Base-by-base conservation (phyloP, 2,113 vertebrate species). In the Albula glossodonta region DNA sequence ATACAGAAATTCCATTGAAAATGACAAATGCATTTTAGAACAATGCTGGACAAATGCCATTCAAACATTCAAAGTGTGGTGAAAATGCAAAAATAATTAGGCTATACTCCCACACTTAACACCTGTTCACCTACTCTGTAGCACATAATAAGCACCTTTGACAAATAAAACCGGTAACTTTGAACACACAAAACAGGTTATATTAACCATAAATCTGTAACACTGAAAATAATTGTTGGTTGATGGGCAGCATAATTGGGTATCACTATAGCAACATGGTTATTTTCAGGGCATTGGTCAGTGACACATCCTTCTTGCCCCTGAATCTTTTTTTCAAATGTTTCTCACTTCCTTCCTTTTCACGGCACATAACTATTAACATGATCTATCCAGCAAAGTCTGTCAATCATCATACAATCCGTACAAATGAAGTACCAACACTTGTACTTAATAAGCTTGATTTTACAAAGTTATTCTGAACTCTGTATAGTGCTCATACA, bases 381-480 rank as follows among this genome's bases (percentile, higher is more conserved):
- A 74, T 74, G 70, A 25, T 22, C n/a, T 74, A 74, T 31, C 10
- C 8, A 31, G 70, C 70, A 31, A 74, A 25, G 9, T 74, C 70
- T 74, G 70, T 74, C 70, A 74, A 74, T 74, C 70, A 74, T 31
- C 22, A 74, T 74, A 74, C 70, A 74, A 74, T 74, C 70, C n/a
- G 70, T 74, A 74, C 70, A 74, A 74, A 74, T 25, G 10, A 7
- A 11, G 70, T 74, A 74, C 70, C 22, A 74, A 31, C 70, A 74
- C n/a, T 74, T 74, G 63, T 70, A 74, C 70, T n/a, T 31, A 19
- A 70, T 70, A 31, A 31, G n/a, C 70, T 74, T 74, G 22, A 74
- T 10, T 74, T 74, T 31, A 74, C 70, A 74, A 74, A 31, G 70
- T 74, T 2, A 74, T 74, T 74, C n/a, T 31, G 22, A 74, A 74